These are phyloP conservation scores for Varecia variegata DNA, from an alignment of 2,797 vertebrate genomes.

Conservation along the genomic window DNA sequence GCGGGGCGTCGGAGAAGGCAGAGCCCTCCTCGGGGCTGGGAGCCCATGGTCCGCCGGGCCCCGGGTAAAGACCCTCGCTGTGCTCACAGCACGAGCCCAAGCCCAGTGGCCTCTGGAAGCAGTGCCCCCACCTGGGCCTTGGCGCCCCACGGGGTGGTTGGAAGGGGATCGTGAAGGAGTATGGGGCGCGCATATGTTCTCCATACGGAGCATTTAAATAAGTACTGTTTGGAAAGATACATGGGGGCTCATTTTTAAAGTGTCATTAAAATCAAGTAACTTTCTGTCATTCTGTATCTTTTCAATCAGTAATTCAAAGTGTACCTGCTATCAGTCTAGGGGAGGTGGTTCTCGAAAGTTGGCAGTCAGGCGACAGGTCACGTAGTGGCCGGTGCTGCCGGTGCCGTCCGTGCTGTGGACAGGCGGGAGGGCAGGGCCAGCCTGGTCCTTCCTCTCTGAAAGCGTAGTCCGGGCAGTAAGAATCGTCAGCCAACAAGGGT, in stretches of 20 bases:
- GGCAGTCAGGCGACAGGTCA: not conserved
- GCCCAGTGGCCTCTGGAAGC: not conserved
- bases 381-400: not conserved
- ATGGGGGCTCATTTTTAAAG: not conserved
- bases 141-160: not conserved
- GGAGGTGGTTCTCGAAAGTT: not conserved
- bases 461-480: not conserved
- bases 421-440: not conserved
- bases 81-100: not conserved
- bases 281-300: not conserved
- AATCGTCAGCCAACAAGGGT: not conserved
- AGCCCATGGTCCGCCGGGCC: constrained; percentile 87
- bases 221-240: not conserved
- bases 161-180: not conserved
- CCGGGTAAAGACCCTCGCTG: constrained; percentile 85
- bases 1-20: constrained; percentile 73
- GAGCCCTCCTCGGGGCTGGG: constrained; percentile 78
- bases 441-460: not conserved
- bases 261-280: not conserved
- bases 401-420: not conserved
- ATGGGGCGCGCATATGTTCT: not conserved
- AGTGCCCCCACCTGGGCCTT: not conserved
- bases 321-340: not conserved
- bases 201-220: not conserved
- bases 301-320: not conserved